Conservation (phyloP, 2,113 vertebrate species). For the Hemibagrus wyckioides region DNA sequence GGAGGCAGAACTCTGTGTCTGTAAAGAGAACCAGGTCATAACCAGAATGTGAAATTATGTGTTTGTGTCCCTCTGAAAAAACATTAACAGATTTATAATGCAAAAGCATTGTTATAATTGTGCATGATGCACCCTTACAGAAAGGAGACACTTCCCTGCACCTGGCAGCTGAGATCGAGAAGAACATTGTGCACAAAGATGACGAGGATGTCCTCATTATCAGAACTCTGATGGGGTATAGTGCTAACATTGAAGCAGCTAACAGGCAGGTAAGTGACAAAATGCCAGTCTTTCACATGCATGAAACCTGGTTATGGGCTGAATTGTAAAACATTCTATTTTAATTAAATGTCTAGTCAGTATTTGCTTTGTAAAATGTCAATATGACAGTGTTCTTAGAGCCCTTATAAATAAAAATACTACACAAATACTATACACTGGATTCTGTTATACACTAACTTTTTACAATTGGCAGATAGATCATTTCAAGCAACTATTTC, state of each 20-base stretch:
- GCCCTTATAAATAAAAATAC: too few species aligned
- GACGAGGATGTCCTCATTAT: constrained; percentile 56
- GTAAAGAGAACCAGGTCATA: constrained; percentile 63
- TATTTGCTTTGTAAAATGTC: too few species aligned
- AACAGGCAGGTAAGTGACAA: constrained; percentile 47
- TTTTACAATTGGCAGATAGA: too few species aligned
- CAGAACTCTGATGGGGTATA: constrained; percentile 58
- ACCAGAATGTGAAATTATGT: background rate
- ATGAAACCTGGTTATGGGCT: too few species aligned
- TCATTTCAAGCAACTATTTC: too few species aligned
- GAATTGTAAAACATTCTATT: too few species aligned
- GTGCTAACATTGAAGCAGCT: constrained; percentile 53
- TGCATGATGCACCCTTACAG: constrained; percentile 14
- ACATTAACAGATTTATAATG: background rate
- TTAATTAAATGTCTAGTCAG: too few species aligned
- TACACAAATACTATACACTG: too few species aligned
- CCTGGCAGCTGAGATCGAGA: constrained; percentile 59
- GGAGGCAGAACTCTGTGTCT: constrained; percentile 56
- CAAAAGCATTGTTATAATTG: background rate
- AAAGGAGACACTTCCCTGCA: constrained; percentile 60
- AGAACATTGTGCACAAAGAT: constrained; percentile 47
- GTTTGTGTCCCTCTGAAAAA: background rate
- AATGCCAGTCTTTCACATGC: background rate
- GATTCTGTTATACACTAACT: too few species aligned
- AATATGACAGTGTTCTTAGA: too few species aligned